phyloP scores from a whole-genome alignment of 2,888 invertebrate species.

The Drosophila paramelanica region DNA sequence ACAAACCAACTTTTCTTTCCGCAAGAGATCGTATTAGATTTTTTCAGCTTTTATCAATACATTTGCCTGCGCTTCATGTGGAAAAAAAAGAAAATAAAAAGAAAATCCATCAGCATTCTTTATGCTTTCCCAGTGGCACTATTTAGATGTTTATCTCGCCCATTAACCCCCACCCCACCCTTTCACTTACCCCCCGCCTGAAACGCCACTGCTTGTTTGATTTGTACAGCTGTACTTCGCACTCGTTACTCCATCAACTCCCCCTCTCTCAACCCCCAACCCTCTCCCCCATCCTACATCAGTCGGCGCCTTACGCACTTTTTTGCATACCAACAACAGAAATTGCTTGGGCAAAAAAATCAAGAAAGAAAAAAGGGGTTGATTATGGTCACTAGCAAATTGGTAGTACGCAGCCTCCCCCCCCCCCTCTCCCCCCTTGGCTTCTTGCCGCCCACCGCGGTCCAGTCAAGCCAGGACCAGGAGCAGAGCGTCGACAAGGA shows the following conservation, averaged over 20 bases:
- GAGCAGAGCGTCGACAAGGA: slow-evolving; percentile 53
- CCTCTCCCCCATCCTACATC: background rate
- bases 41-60: background rate
- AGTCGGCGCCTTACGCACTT: slow-evolving; percentile 60
- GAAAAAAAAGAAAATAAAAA: background rate
- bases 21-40: background rate
- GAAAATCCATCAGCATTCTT: slow-evolving; percentile 1
- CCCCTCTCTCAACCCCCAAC: background rate
- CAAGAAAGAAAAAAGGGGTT: slow-evolving; percentile 67
- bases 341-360: slow-evolving; percentile 25
- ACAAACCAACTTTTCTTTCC: no score
- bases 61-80: background rate
- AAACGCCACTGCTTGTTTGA: slow-evolving; percentile 31
- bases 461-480: slow-evolving; percentile 12
- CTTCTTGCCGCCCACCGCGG: slow-evolving; percentile 1
- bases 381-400: slow-evolving; percentile 79
- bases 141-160: slow-evolving; percentile 16
- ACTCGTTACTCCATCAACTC: slow-evolving; percentile 20
- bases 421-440: background rate
- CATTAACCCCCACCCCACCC: background rate
- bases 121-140: background rate
- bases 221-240: slow-evolving; percentile 43
- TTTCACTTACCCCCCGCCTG: background rate
- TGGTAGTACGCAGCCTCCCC: slow-evolving; percentile 60
- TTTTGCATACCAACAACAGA: slow-evolving; percentile 63